Evolutionary conservation across 1,140 invertebrate genomes (phyloP).

Genomic region (Drosophila persimilis): DNA sequence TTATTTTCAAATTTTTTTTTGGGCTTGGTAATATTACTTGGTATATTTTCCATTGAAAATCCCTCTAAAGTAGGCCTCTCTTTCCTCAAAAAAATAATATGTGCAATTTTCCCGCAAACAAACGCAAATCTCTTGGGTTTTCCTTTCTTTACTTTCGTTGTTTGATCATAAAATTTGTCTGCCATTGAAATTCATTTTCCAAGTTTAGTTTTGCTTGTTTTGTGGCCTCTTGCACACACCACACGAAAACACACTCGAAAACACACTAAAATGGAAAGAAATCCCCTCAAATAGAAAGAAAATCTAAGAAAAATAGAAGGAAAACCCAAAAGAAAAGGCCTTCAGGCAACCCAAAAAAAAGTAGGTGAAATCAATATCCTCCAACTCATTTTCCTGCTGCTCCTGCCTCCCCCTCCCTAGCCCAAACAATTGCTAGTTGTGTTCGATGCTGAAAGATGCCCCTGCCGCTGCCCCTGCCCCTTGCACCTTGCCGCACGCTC

Average conservation of each 20-base stretch:
- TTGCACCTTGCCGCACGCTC: slow-evolving; percentile 4
- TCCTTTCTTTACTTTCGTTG: too few relatives aligned
- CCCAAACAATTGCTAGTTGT: slow-evolving; percentile 47
- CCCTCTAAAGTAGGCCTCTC: too few relatives aligned
- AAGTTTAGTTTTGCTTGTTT: slow-evolving; percentile 48
- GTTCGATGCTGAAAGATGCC: slow-evolving; percentile 45
- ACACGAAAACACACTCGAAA: slow-evolving; percentile 3
- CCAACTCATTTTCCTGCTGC: slow-evolving; percentile 60
- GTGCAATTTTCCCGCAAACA: too few relatives aligned
- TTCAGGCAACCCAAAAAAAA: slow-evolving; percentile 48
- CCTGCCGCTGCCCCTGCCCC: neutral
- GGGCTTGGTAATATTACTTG: too few relatives aligned
- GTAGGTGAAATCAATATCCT: slow-evolving; percentile 76
- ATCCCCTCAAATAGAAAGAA: neutral
- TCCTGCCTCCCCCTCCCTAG: neutral
- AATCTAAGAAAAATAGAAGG: slow-evolving; percentile 18
- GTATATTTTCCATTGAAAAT: too few relatives aligned
- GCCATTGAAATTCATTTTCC: slow-evolving; percentile 42
- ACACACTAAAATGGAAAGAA: neutral
- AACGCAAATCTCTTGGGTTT: too few relatives aligned
- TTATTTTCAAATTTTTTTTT: too few relatives aligned
- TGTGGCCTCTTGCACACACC: slow-evolving; percentile 28
- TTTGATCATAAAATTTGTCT: slow-evolving; percentile 37
- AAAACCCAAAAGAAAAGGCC: slow-evolving; percentile 20
- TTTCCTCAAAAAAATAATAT: too few relatives aligned